Evolutionary conservation across 2,797 vertebrate genomes (phyloP), one percentile per base, ranked within the genome.

Genomic region (Enteromius trimaculatus): DNA sequence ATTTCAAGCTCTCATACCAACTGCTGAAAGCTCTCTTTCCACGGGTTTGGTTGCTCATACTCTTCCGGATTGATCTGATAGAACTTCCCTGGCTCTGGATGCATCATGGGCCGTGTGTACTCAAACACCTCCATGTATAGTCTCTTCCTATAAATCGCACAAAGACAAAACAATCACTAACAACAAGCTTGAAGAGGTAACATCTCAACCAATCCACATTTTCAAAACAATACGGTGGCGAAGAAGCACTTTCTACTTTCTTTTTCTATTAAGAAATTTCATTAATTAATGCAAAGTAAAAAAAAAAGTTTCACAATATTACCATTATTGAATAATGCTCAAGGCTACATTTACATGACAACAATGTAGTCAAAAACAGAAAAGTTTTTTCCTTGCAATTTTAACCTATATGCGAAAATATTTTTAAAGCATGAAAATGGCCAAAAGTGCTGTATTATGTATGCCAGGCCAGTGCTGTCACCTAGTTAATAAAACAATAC

Each of bases 121-220:
- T 99, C 98, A 94, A 99, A 99, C 91, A 99, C 98, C 91, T 99
- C 98, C 98, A 99, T 99, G 91, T 99, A 99, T 82, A 99, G 94
- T 91, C 97, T 95, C 94, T 99, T 99, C 98, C 98, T 99, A 88
- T 87, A 92, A 87, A 19, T 85, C 6, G 66, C 70, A 88, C 86
- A 3, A 60, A 64, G 37, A n/a, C 70, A 55, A 14, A 84, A 62
- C 14, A 60, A 34, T 23, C 11, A 55, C 6, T 11, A 39, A 72
- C 8, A 66, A 42, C 11, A 31, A 51, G 64, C 23, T 17, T 14
- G 3, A 10, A 58, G 6, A 3, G 1, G 21, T 53, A 2, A 4
- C n/a, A 19, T 37, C 71, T 37, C 6, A 37, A 49, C 1, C 34
- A 81, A 34, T 23, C 49, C 51, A 13, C 49, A 37, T 21, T 42